Evolutionary conservation across 2,888 invertebrate species (phyloP).

Genomic region (Druceiella hillmani): DNA sequence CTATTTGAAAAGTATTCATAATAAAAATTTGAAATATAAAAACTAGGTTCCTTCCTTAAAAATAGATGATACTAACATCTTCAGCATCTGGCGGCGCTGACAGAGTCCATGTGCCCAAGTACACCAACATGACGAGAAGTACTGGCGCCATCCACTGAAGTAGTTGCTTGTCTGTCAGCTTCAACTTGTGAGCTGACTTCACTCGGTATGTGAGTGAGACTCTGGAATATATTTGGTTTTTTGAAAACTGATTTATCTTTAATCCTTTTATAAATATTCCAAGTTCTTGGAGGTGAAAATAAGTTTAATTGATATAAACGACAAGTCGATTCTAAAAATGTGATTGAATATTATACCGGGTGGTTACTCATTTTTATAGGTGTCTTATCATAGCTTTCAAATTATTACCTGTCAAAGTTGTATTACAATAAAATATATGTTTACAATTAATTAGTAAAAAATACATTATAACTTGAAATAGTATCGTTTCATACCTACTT

Average conservation of each 20-base stretch:
- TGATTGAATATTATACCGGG: too few species aligned
- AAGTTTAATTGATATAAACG: background rate
- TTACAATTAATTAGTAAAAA: too few species aligned
- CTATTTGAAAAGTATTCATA: too few species aligned
- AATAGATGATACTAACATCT: slow-evolving; percentile 57
- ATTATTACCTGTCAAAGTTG: too few species aligned
- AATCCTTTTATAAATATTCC: background rate
- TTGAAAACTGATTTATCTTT: background rate
- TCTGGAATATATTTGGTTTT: slow-evolving; percentile 44
- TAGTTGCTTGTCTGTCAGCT: slow-evolving; percentile 86
- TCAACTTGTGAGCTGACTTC: slow-evolving; percentile 89
- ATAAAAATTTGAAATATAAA: too few species aligned
- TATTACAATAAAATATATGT: too few species aligned
- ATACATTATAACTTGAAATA: too few species aligned
- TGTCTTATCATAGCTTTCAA: too few species aligned
- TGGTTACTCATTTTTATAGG: too few species aligned
- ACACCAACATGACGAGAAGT: slow-evolving; percentile 81
- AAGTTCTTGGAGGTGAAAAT: slow-evolving; percentile 1
- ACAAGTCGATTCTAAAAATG: background rate
- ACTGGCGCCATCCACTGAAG: slow-evolving; percentile 92
- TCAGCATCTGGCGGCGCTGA: slow-evolving; percentile 81
- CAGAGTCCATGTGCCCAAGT: slow-evolving; percentile 85
- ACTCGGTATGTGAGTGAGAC: slow-evolving; percentile 90
- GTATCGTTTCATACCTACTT: too few species aligned
- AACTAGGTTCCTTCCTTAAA: too few species aligned